phyloP scores from a whole-genome alignment of 2,797 vertebrate species.

The Malacoctenus gilli region DNA sequence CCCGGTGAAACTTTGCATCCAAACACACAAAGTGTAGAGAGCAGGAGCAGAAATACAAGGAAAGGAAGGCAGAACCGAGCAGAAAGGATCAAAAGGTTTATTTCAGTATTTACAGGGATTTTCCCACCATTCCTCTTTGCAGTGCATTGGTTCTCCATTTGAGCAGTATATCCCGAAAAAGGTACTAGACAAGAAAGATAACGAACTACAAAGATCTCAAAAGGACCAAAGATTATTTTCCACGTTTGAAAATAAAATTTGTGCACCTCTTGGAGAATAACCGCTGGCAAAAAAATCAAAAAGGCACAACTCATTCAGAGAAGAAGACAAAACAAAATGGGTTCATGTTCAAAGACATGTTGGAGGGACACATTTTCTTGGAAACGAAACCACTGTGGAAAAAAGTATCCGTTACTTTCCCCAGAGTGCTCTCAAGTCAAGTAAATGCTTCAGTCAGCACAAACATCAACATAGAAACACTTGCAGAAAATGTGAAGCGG shows the following conservation, averaged over 20 bases:
- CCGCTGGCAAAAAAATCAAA: conserved; percentile 48
- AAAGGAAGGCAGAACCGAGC: conserved; percentile 34
- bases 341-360: conserved; percentile 16
- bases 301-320: conserved; percentile 72
- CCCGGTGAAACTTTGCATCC: too few relatives aligned
- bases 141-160: conserved; percentile 56
- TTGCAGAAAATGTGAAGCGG: neutral
- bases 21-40: too few relatives aligned
- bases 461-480: too few relatives aligned
- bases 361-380: conserved; percentile 22
- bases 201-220: too few relatives aligned
- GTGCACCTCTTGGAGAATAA: conserved; percentile 31
- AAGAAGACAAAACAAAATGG: conserved; percentile 7
- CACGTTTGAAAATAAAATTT: too few relatives aligned
- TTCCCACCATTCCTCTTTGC: conserved; percentile 77
- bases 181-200: neutral
- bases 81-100: conserved; percentile 62
- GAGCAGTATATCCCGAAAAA: conserved; percentile 35
- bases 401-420: neutral
- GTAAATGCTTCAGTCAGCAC: conserved; percentile 19
- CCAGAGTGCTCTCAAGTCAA: conserved; percentile 17
- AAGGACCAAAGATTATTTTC: too few relatives aligned
- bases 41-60: neutral
- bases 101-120: conserved; percentile 85
- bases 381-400: conserved; percentile 13